Percentiles rank a stretch among this genome's conserved stretches.
These are phyloP conservation scores for Pseudomyrmex gracilis DNA, from an alignment of 1,140 invertebrate species.

Conservation along the genomic window DNA sequence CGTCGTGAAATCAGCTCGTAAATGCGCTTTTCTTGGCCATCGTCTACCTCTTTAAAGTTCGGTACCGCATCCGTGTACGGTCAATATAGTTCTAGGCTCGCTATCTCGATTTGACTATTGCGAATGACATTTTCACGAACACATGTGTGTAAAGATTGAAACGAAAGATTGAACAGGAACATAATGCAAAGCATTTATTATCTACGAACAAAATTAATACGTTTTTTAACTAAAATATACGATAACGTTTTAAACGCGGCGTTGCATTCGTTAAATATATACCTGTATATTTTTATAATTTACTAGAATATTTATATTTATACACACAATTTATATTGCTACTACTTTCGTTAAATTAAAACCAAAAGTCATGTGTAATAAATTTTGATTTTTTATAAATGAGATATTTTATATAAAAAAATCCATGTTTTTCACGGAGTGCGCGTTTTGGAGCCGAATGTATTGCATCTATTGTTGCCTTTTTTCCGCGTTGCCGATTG, in stretches of 20 bases:
- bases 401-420: too few relatives aligned
- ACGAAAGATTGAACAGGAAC: not conserved
- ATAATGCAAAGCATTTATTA: not conserved
- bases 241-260: not conserved
- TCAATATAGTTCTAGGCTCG: conserved; percentile 13
- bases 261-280: conserved; percentile 7
- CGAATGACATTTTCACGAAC: not conserved
- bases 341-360: not conserved
- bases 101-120: not conserved
- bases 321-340: not conserved
- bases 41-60: conserved; percentile 44
- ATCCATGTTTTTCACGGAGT: too few relatives aligned
- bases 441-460: too few relatives aligned
- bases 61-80: conserved; percentile 19
- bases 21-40: conserved; percentile 41
- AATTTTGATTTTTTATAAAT: not conserved
- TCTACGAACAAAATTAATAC: not conserved
- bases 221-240: conserved; percentile 9
- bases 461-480: too few relatives aligned
- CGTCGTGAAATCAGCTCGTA: conserved; percentile 35
- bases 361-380: too few relatives aligned
- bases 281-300: not conserved
- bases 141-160: not conserved
- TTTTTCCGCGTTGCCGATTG: too few relatives aligned
- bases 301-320: not conserved